Base-by-base conservation (phyloP, 2,797 vertebrate genomes). In the Takifugu rubripes region DNA sequence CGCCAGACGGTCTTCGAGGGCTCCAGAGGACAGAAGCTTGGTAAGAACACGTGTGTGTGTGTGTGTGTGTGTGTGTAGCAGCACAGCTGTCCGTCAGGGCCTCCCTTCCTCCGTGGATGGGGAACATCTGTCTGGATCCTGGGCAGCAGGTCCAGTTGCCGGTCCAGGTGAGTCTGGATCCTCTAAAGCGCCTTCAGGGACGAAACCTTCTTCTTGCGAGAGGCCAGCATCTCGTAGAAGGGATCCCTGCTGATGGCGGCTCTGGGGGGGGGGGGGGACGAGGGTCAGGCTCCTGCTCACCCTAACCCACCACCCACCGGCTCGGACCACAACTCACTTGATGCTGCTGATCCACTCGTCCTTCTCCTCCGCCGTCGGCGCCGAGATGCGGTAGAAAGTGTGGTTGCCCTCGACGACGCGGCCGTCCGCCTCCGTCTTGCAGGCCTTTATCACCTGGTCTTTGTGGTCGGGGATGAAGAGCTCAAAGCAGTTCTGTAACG, bases 401-500 rank as follows among this genome's bases (percentile, higher is more conserved):
- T 99, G 97, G 91, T 98, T 98, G 15, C 97, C 97, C 66, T 99
- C 97, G 16, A 99, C 97, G 36, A 99, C 97, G 0, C 96, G 94
- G 1, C 96, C 97, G 0, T 98, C 97, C 0, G 96, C 96, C 83
- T 99, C 97, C 0, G 96, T 99, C 91, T 99, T 99, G 54, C 97
- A 99, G 33, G 97, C 97, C 62, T 99, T 99, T 80, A 99, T 99
- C 69, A 99, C 95, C 82, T 98, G 96, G 88, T 98, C 96, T 75
- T 94, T 99, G 77, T 95, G 96, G 88, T 98, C 94, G 0, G 96
- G 93, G 84, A 99, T 98, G 80, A 93, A 99, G 54, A 99, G 94
- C 88, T 99, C 97, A 1, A 99, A 99, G 87, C 96, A 98, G 90
- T 99, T 97, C 97, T 99, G 89, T 10, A 9, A 56, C 5, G 31